These are phyloP conservation scores for Sebastes steindachneri DNA, from an alignment of 2,797 vertebrate genomes.

Conservation along the genomic window DNA sequence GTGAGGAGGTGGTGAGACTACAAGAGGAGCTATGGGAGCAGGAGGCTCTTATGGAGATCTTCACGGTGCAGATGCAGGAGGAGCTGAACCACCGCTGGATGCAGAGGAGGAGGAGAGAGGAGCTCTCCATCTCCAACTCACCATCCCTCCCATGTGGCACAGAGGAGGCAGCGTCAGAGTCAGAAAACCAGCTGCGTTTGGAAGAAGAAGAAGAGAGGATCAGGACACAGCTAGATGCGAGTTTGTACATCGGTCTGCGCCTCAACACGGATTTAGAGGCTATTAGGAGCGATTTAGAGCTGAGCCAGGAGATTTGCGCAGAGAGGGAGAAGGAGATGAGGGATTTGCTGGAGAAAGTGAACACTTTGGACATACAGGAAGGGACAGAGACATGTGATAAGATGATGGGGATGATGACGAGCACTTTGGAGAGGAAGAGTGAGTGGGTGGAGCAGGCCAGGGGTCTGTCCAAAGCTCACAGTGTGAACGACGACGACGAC, in stretches of 20 bases:
- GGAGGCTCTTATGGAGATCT: constrained; percentile 86
- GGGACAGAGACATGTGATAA: constrained; percentile 42
- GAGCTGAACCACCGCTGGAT: constrained; percentile 94
- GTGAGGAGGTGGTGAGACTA: constrained; percentile 86
- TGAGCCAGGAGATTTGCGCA: constrained; percentile 83
- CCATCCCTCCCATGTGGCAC: not conserved
- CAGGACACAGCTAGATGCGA: constrained; percentile 91
- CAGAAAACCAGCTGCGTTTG: constrained; percentile 75
- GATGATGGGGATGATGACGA: constrained; percentile 24
- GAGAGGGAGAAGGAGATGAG: constrained; percentile 87
- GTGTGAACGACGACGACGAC: constrained; percentile 91
- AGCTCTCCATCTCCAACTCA: constrained; percentile 39
- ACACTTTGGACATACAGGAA: constrained; percentile 78
- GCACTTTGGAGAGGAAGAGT: constrained; percentile 59
- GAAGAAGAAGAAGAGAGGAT: constrained; percentile 86
- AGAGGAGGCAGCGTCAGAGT: constrained; percentile 46
- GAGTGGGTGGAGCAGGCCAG: constrained; percentile 87
- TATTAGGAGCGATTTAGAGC: constrained; percentile 86
- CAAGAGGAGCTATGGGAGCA: constrained; percentile 88
- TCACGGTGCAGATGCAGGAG: constrained; percentile 89
- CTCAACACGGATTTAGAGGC: constrained; percentile 91
- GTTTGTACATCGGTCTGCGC: constrained; percentile 92
- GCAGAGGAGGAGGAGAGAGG: constrained; percentile 87
- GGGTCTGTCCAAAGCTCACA: constrained; percentile 83
- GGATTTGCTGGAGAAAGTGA: constrained; percentile 86